Conservation (phyloP, 2,113 vertebrate genomes). For the Tretioscincus oriximinensis region DNA sequence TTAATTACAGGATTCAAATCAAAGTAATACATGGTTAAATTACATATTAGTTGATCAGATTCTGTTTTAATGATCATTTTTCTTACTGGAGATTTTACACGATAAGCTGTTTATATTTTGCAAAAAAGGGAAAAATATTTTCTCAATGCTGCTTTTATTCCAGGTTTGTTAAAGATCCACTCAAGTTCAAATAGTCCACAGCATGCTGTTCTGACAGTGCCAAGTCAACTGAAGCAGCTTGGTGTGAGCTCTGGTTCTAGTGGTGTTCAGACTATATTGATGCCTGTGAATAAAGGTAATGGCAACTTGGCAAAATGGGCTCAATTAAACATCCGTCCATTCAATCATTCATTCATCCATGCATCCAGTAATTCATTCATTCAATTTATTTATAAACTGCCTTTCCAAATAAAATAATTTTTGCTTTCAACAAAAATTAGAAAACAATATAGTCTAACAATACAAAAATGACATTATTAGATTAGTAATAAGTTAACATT, state of each 20-base stretch:
- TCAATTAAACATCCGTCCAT: no score
- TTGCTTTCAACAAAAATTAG: no score
- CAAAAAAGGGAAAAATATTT: background rate
- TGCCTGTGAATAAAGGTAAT: constrained; percentile 93
- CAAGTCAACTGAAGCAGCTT: constrained; percentile 93
- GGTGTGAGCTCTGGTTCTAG: constrained; percentile 79
- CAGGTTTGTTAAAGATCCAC: constrained; percentile 94
- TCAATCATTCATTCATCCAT: no score
- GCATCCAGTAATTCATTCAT: no score
- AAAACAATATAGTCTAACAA: no score
- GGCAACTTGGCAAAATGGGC: constrained; percentile 16
- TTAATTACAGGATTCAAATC: background rate
- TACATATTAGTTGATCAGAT: no score
- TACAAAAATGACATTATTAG: no score
- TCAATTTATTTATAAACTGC: no score
- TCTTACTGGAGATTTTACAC: background rate
- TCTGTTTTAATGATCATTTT: background rate
- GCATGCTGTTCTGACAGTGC: constrained; percentile 91
- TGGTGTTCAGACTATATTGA: constrained; percentile 88
- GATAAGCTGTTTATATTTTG: background rate
- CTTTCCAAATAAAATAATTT: no score
- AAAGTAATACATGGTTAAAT: background rate
- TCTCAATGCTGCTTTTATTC: constrained; percentile 54
- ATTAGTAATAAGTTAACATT: no score
- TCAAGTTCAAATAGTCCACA: constrained; percentile 85